A percentile compares a stretch with the other conserved stretches of the same genome.
Conservation (phyloP, 2,888 invertebrate species). For the Aelia acuminata region DNA sequence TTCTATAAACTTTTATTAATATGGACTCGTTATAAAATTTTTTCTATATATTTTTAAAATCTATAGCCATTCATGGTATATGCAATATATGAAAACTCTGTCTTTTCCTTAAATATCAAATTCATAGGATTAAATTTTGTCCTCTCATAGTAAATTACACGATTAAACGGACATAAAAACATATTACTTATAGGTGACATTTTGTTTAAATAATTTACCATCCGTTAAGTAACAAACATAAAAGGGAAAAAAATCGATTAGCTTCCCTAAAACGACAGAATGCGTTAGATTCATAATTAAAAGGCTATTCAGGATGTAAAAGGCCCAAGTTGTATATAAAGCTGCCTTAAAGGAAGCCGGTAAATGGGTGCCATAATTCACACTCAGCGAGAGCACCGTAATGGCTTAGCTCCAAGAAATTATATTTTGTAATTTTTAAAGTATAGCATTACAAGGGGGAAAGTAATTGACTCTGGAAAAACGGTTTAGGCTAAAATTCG, state of each 20-base stretch:
- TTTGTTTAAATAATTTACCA: not conserved
- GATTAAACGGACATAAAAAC: too few species aligned
- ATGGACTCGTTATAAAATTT: too few species aligned
- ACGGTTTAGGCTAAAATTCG: not conserved
- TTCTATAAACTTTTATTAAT: too few species aligned
- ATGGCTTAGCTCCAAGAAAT: constrained; percentile 40
- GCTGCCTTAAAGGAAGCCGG: not conserved
- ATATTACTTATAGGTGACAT: not conserved
- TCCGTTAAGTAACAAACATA: not conserved
- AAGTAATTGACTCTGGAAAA: constrained; percentile 19
- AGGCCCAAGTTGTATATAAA: not conserved
- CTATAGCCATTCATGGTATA: too few species aligned
- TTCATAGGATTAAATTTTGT: too few species aligned
- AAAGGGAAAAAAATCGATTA: not conserved
- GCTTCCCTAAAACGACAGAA: not conserved
- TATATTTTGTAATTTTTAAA: constrained; percentile 33
- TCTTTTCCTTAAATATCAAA: too few species aligned
- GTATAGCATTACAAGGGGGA: constrained; percentile 13
- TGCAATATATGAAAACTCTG: too few species aligned
- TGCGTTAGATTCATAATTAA: constrained; percentile 18
- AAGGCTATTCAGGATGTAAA: constrained; percentile 10
- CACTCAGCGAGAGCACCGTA: not conserved
- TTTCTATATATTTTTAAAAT: too few species aligned
- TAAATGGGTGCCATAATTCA: constrained; percentile 38
- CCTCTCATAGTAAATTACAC: too few species aligned